These are phyloP conservation scores for Agriopis leucophaearia DNA, from an alignment of 2,888 invertebrate genomes.

Conservation along the genomic window DNA sequence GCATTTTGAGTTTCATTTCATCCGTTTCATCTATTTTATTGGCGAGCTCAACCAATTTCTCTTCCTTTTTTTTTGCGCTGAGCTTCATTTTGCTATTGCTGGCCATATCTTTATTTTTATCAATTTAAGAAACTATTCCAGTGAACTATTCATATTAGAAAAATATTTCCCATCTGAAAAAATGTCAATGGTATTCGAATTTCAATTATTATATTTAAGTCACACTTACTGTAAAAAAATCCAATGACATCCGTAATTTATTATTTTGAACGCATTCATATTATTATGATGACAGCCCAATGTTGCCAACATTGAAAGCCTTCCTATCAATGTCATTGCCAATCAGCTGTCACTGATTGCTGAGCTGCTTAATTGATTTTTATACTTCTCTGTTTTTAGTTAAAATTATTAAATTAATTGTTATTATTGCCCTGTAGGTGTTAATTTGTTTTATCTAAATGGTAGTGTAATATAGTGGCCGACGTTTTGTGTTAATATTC, in stretches of 20 bases:
- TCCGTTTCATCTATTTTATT: constrained; percentile 81
- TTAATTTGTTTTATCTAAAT: constrained; percentile 45
- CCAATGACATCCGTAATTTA: constrained; percentile 25
- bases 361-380: constrained; percentile 40
- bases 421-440: constrained; percentile 24
- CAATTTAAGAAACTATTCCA: constrained; percentile 52
- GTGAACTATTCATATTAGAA: not conserved
- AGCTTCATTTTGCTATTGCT: constrained; percentile 51
- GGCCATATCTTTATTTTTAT: constrained; percentile 55
- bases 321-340: constrained; percentile 21
- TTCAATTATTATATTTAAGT: not conserved
- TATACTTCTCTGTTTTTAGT: constrained; percentile 38
- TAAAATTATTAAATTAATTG: constrained; percentile 44
- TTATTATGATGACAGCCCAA: constrained; percentile 1
- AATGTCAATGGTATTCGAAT: not conserved
- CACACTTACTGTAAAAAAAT: not conserved
- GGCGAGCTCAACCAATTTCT: constrained; percentile 65
- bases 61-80: constrained; percentile 62
- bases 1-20: constrained; percentile 82
- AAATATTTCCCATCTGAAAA: not conserved
- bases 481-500: constrained; percentile 34
- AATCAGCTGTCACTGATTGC: constrained; percentile 35
- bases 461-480: constrained; percentile 42
- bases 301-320: constrained; percentile 15
- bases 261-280: not conserved